A percentile compares a stretch with the other conserved stretches of the same genome.
Evolutionary conservation across 1,140 invertebrate species (phyloP).

Genomic region (Pseudomyrmex dendroicus): DNA sequence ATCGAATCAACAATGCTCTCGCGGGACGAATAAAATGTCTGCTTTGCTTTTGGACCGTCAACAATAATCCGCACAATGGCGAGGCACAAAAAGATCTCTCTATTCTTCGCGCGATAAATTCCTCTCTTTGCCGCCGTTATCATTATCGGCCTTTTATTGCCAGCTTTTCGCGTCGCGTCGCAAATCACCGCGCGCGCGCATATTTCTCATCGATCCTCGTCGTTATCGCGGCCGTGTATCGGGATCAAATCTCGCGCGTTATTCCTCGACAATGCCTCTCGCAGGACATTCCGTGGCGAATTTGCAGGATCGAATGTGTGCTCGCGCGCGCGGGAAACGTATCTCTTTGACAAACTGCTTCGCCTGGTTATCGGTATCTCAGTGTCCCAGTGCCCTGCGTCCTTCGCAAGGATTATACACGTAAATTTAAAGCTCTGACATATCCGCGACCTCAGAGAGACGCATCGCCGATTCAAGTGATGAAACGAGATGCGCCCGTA

Average conservation of each 20-base stretch:
- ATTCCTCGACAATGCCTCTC: slow-evolving; percentile 71
- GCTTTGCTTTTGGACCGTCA: slow-evolving; percentile 6
- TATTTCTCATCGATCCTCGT: slow-evolving; percentile 69
- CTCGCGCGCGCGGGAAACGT: slow-evolving; percentile 52
- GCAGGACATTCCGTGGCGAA: slow-evolving; percentile 63
- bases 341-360: slow-evolving; percentile 66
- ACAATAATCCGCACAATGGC: slow-evolving; percentile 6
- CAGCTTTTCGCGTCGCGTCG: slow-evolving; percentile 59
- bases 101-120: slow-evolving; percentile 48
- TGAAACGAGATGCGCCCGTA: neutral
- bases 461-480: slow-evolving; percentile 6
- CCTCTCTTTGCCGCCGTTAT: slow-evolving; percentile 17
- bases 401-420: slow-evolving; percentile 62
- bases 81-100: slow-evolving; percentile 9
- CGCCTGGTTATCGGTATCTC: slow-evolving; percentile 67
- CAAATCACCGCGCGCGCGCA: slow-evolving; percentile 66
- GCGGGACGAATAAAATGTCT: neutral
- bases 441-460: slow-evolving; percentile 17
- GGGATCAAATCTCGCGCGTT: slow-evolving; percentile 70
- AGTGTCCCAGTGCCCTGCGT: slow-evolving; percentile 60
- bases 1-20: neutral
- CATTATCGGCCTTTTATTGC: slow-evolving; percentile 67
- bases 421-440: slow-evolving; percentile 68
- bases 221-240: slow-evolving; percentile 64
- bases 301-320: slow-evolving; percentile 46